Evolutionary conservation across 1,140 invertebrate species (phyloP), one percentile per base, ranked within the genome.

Genomic region (Saccostrea cuccullata): DNA sequence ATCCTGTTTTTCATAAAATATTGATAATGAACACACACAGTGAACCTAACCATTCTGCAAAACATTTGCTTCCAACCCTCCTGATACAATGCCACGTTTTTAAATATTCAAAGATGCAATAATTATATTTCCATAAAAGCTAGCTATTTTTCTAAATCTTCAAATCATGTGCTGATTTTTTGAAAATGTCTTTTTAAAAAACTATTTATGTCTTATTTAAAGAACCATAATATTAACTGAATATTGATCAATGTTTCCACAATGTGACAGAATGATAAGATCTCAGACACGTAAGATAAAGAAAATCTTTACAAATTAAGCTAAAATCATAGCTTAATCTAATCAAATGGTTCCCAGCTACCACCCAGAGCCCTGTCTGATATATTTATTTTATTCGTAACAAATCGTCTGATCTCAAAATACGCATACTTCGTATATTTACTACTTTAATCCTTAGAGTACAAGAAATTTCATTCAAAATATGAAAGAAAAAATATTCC

Each of bases 291-390:
- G 1, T 77, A 23, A 15, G 70, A 77, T 73, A 73, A 73, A 15
- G 70, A 77, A 30, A 26, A 77, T 77, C 70, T 64, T 64, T 77
- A 77, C 26, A 77, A 6, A n/a, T n/a, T n/a, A n/a, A 30, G 70
- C 70, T 36, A 26, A 26, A 15, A 73, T 73, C 23, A 12, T 73
- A 30, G 13, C 70, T 13, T 40, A 77, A 77, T 15, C 30, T 0
- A 40, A 26, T 13, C 70, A 17, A 30, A 15, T 30, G 30, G 17
- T 64, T 64, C 70, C 26, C 13, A 9, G 13, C 23, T 30, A 77
- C 70, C 30, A 26, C 23, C 9, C 13, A 73, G 70, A 73, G 70
- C 13, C 26, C 13, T 77, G 70, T 77, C 30, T 36, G 8, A 5
- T 13, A 77, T 77, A 77, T 77, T 36, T 77, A 30, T 26, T 23